phyloP scores from a whole-genome alignment of 35 echinoderm and acorn worm species.

The Ptychodera flava region DNA sequence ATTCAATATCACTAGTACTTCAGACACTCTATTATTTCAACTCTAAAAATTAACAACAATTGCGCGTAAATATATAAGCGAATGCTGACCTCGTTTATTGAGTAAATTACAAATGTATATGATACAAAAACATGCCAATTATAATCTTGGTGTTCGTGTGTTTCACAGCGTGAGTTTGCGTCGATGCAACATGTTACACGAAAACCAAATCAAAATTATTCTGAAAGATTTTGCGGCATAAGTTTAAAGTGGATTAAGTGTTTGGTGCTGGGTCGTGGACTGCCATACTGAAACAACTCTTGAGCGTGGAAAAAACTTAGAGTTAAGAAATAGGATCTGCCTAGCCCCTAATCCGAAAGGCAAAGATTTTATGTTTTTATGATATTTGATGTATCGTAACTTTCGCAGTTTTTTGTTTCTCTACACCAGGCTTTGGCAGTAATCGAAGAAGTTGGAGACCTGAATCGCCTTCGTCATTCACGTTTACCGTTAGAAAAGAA shows the following conservation, averaged over 20 bases:
- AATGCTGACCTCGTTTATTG: not conserved
- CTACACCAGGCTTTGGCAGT: conserved; percentile 51
- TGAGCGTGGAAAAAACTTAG: too few species aligned
- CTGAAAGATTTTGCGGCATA: too few species aligned
- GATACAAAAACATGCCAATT: not conserved
- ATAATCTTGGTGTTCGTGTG: not conserved
- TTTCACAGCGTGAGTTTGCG: too few species aligned
- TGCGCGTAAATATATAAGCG: not conserved
- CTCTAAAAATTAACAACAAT: too few species aligned
- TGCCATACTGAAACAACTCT: too few species aligned
- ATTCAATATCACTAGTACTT: not conserved
- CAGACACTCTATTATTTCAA: not conserved
- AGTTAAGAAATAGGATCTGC: too few species aligned
- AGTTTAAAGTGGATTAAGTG: not conserved
- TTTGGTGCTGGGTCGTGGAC: not conserved
- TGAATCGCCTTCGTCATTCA: conserved; percentile 46
- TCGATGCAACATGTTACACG: too few species aligned
- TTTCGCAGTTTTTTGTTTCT: not conserved
- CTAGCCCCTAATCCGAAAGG: not conserved
- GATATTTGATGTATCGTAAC: not conserved
- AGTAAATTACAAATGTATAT: not conserved
- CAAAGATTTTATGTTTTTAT: not conserved
- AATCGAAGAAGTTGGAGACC: conserved; percentile 67
- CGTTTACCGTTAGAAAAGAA: conserved; percentile 20
- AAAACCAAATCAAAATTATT: too few species aligned